Percentiles rank a stretch among this genome's conserved stretches.
These are phyloP conservation scores for Paracentrotus lividus DNA, from an alignment of 53 echinoderm and acorn worm species.

Conservation along the genomic window DNA sequence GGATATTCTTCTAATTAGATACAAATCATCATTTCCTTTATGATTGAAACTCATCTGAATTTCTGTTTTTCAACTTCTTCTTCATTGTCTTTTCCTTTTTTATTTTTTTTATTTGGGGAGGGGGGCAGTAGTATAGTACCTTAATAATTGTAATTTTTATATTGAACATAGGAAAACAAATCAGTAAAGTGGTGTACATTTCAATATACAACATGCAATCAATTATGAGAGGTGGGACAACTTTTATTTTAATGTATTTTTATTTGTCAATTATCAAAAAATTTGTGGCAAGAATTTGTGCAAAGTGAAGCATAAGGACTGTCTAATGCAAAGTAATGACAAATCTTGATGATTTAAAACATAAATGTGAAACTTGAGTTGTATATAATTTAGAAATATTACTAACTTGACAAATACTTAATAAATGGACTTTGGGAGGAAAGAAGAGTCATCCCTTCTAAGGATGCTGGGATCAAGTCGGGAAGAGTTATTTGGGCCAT, in stretches of 20 bases:
- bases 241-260: too few relatives aligned
- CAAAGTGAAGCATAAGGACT: not conserved
- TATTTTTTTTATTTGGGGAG: too few relatives aligned
- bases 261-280: not conserved
- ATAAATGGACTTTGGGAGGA: not conserved
- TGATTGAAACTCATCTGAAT: not conserved
- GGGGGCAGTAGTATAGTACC: not conserved
- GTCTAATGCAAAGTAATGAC: not conserved
- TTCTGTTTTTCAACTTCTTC: not conserved
- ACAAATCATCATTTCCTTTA: not conserved
- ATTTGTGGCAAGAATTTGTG: not conserved
- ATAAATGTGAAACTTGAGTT: not conserved
- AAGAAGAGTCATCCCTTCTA: not conserved
- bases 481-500: slow-evolving; percentile 46
- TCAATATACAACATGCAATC: too few relatives aligned
- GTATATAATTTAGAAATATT: not conserved
- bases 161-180: too few relatives aligned
- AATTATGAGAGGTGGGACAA: too few relatives aligned
- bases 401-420: not conserved
- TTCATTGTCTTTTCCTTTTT: not conserved
- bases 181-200: too few relatives aligned
- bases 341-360: slow-evolving; percentile 1
- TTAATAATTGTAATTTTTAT: too few relatives aligned
- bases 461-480: not conserved
- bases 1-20: not conserved